Conservation (phyloP, 2,113 vertebrate species). For the Pseudorasbora parva region DNA sequence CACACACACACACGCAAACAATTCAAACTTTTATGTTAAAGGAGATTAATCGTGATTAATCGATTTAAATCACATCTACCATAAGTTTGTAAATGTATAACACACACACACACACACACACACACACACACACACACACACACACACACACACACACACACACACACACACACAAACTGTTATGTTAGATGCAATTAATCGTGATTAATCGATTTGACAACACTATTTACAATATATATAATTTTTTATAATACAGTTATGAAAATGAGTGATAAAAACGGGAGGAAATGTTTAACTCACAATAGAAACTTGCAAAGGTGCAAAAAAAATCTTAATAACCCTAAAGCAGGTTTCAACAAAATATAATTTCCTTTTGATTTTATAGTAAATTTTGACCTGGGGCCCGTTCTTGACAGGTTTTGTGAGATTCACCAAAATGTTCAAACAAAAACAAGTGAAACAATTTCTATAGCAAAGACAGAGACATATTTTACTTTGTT, state of each 20-base stretch:
- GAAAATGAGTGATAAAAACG: background rate
- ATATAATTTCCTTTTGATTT: background rate
- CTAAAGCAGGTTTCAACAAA: background rate
- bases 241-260: background rate
- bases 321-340: background rate
- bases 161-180: too few species aligned
- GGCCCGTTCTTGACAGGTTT: background rate
- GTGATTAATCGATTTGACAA: too few species aligned
- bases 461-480: slow-evolving; percentile 1
- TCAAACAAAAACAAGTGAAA: background rate
- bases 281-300: background rate
- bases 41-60: too few species aligned
- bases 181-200: too few species aligned
- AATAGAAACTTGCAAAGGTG: background rate
- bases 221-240: too few species aligned
- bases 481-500: slow-evolving; percentile 64
- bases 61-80: too few species aligned
- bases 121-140: too few species aligned
- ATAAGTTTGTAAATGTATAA: too few species aligned
- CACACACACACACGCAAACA: too few species aligned
- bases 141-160: too few species aligned
- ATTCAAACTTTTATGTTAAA: too few species aligned
- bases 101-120: too few species aligned
- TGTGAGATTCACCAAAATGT: background rate
- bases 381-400: background rate